A percentile compares a stretch with the other conserved stretches of the same genome.
phyloP scores from a whole-genome alignment of 2,888 invertebrate genomes.

The Cylindroiulus punctatus region DNA sequence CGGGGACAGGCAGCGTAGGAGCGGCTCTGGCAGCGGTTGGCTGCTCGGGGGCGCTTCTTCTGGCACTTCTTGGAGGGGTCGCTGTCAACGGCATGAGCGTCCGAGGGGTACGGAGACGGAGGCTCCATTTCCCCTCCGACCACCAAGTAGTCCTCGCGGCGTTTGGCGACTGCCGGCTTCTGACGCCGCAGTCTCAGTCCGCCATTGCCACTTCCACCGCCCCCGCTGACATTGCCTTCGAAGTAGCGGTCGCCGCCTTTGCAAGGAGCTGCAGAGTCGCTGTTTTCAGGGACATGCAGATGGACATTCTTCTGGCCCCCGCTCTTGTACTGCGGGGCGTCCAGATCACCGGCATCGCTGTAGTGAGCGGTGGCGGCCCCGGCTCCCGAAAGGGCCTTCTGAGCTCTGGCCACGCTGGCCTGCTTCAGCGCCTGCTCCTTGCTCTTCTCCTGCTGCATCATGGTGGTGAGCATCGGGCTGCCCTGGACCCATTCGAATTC shows the following conservation, averaged over 20 bases:
- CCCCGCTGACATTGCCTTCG: conserved; percentile 35
- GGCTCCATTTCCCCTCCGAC: conserved; percentile 52
- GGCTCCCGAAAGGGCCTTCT: conserved; percentile 7
- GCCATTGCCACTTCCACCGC: background rate
- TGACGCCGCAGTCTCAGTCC: conserved; percentile 4
- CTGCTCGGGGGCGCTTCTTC: background rate
- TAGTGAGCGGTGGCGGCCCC: background rate
- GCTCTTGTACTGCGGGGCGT: background rate
- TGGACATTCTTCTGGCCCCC: conserved; percentile 26
- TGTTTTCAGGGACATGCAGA: conserved; percentile 13
- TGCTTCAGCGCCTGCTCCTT: conserved; percentile 35
- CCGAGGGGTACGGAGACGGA: background rate
- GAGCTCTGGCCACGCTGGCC: background rate
- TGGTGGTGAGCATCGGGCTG: conserved; percentile 51
- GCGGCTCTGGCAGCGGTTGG: conserved; percentile 19
- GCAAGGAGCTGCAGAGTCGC: background rate
- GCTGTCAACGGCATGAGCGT: background rate
- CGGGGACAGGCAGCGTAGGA: background rate
- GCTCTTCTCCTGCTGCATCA: conserved; percentile 49
- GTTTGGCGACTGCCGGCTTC: conserved; percentile 2
- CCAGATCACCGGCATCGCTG: background rate
- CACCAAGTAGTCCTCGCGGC: conserved; percentile 54
- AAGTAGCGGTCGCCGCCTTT: background rate
- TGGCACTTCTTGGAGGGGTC: background rate
- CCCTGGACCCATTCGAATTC: conserved; percentile 57